Percentiles rank a stretch among this genome's conserved stretches.
Evolutionary conservation across 2,888 invertebrate species (phyloP).

Genomic region (Nyleta sp.): DNA sequence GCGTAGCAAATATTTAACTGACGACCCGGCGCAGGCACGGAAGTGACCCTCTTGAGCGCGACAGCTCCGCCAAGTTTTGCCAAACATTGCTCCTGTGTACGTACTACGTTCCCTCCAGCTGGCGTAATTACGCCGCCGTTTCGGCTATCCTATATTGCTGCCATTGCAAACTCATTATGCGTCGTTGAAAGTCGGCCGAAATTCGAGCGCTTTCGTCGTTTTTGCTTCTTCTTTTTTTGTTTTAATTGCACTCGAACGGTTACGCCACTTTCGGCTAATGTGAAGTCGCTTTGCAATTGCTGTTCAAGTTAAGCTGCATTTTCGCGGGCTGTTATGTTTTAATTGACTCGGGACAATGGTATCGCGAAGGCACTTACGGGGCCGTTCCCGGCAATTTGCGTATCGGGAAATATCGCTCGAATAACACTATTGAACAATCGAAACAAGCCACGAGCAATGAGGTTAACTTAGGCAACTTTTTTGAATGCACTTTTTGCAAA

Average conservation of each 20-base stretch:
- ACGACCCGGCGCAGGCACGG: slow-evolving; percentile 28
- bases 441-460: too few species aligned
- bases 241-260: slow-evolving; percentile 18
- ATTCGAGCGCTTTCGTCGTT: slow-evolving; percentile 6
- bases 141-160: slow-evolving; percentile 12
- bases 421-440: too few species aligned
- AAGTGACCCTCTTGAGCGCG: slow-evolving; percentile 58
- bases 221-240: slow-evolving; percentile 3
- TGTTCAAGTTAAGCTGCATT: neutral
- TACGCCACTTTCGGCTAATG: slow-evolving; percentile 31
- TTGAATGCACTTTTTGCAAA: too few species aligned
- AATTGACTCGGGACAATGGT: too few species aligned
- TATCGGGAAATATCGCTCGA: too few species aligned
- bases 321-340: slow-evolving; percentile 9
- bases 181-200: slow-evolving; percentile 18
- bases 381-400: too few species aligned
- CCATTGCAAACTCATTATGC: slow-evolving; percentile 46
- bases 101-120: neutral
- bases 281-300: neutral
- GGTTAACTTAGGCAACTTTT: too few species aligned
- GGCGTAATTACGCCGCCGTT: slow-evolving; percentile 38
- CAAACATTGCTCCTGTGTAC: slow-evolving; percentile 37
- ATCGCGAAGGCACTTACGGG: too few species aligned
- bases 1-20: slow-evolving; percentile 46
- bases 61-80: slow-evolving; percentile 52